A percentile compares a stretch with the other conserved stretches of the same genome.
Evolutionary conservation across 92 coral and sea anemone genomes (phyloP).

Genomic region (Epizoanthus fatuus): DNA sequence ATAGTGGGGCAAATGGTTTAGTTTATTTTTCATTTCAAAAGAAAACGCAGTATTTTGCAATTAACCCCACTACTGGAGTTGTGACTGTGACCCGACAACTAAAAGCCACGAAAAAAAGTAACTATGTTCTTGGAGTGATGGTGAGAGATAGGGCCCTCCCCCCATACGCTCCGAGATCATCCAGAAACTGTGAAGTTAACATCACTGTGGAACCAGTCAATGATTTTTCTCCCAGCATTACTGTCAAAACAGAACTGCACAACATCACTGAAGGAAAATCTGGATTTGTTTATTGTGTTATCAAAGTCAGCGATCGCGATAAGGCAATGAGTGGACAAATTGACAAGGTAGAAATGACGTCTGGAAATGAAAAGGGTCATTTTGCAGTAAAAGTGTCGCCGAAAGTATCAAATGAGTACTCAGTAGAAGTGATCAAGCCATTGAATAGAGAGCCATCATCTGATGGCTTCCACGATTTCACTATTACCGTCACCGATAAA

Average conservation of each 20-base stretch:
- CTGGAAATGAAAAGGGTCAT: constrained; percentile 75
- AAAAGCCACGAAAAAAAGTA: constrained; percentile 54
- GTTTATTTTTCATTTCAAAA: constrained; percentile 84
- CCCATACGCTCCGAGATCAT: constrained; percentile 56
- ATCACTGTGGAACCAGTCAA: constrained; percentile 81
- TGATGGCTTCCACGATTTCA: constrained; percentile 48
- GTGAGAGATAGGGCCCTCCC: constrained; percentile 80
- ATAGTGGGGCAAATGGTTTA: constrained; percentile 85
- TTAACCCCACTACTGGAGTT: constrained; percentile 89
- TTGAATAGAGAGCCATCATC: constrained; percentile 74
- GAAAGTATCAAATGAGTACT: constrained; percentile 61
- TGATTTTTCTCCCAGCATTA: constrained; percentile 82
- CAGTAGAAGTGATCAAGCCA: constrained; percentile 75
- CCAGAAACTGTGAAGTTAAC: constrained; percentile 71
- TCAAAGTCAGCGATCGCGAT: constrained; percentile 84
- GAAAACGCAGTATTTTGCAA: constrained; percentile 80
- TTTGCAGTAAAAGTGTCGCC: constrained; percentile 76
- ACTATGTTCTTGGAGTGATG: constrained; percentile 63
- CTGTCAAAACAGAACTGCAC: constrained; percentile 65
- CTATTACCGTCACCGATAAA: constrained; percentile 76
- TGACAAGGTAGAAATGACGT: constrained; percentile 80
- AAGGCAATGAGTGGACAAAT: constrained; percentile 86
- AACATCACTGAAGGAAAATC: constrained; percentile 66
- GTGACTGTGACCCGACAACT: constrained; percentile 82
- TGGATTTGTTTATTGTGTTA: constrained; percentile 71